Percentiles rank a stretch among this genome's conserved stretches.
Evolutionary conservation across 2,113 vertebrate species (phyloP).

Genomic region (Psophia crepitans): DNA sequence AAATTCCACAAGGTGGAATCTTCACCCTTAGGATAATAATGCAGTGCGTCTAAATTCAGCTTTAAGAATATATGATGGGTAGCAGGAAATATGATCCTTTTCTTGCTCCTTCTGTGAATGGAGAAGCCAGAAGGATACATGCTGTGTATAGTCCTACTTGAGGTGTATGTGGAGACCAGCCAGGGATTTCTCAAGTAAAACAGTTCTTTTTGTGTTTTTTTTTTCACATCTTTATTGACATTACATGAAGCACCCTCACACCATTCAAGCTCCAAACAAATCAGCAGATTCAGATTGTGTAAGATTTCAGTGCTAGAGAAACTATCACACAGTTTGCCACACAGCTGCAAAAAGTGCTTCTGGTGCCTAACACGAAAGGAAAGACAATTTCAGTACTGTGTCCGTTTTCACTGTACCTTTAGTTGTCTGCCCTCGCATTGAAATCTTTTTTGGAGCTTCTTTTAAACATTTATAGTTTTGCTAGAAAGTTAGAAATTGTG

Average conservation of each 20-base stretch:
- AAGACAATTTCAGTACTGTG: neutral
- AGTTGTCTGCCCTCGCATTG: neutral
- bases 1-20: neutral
- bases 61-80: neutral
- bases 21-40: neutral
- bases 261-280: neutral
- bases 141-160: neutral
- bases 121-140: neutral
- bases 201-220: fast-evolving
- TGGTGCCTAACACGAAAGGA: neutral
- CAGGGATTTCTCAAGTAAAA: neutral
- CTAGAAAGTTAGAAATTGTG: neutral
- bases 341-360: neutral
- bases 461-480: neutral
- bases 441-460: neutral
- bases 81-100: neutral
- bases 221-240: neutral
- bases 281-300: neutral
- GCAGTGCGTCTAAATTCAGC: neutral
- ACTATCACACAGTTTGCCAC: neutral
- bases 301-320: neutral
- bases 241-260: neutral
- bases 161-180: neutral
- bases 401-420: neutral
- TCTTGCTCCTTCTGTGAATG: neutral